phyloP scores from a whole-genome alignment of 64 coral and sea anemone genomes.

The Stylophora pistillata region DNA sequence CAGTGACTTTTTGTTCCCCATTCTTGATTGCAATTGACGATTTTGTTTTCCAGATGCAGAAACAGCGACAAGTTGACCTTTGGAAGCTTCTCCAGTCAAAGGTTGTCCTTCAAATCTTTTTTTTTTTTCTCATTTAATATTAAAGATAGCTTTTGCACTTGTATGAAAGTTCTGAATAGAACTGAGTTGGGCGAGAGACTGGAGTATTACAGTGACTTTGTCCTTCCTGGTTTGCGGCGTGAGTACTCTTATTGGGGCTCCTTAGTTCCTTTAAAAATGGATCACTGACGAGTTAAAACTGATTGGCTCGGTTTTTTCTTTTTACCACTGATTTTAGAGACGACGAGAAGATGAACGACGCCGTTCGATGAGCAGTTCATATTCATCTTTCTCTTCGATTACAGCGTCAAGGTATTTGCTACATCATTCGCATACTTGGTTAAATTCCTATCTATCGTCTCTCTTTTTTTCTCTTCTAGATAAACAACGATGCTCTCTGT shows the following conservation, averaged over 20 bases:
- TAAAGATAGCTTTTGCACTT: not conserved
- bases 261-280: no score
- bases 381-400: conserved; percentile 1
- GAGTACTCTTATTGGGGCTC: no score
- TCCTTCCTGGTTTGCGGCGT: no score
- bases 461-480: no score
- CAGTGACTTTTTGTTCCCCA: not conserved
- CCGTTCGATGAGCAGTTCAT: not conserved
- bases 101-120: not conserved
- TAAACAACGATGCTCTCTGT: no score
- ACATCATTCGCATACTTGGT: not conserved
- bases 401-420: not conserved
- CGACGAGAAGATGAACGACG: not conserved
- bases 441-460: no score
- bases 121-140: not conserved
- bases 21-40: not conserved
- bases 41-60: conserved; percentile 30
- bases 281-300: no score
- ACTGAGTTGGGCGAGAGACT: no score
- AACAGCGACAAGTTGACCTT: conserved; percentile 46
- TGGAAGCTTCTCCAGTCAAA: conserved; percentile 48
- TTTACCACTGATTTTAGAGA: not conserved
- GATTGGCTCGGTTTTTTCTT: no score
- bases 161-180: no score
- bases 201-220: no score